Percentiles rank a stretch among this genome's conserved stretches.
phyloP scores from a whole-genome alignment of 2,888 invertebrate genomes.

The Scaeva pyrastri region DNA sequence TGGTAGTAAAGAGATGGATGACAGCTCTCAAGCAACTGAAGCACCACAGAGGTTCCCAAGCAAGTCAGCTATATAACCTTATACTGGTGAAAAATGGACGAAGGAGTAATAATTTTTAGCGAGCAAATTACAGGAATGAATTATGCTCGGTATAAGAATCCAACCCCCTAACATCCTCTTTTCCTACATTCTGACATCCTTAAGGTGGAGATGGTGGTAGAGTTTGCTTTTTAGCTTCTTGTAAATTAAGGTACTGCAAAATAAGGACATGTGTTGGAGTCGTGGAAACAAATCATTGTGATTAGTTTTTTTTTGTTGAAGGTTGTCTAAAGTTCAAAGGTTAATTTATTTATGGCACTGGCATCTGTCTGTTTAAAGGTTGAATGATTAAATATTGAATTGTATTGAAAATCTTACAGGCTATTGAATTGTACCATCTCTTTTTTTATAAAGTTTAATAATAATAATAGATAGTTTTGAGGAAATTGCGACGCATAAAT shows the following conservation, averaged over 20 bases:
- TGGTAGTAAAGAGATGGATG: slow-evolving; percentile 72
- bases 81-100: slow-evolving; percentile 67
- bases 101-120: slow-evolving; percentile 74
- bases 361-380: too few relatives aligned
- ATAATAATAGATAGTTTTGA: too few relatives aligned
- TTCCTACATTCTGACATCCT: too few relatives aligned
- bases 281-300: neutral
- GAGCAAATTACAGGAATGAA: slow-evolving; percentile 73
- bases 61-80: slow-evolving; percentile 43
- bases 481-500: too few relatives aligned
- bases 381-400: too few relatives aligned
- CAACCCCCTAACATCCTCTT: neutral
- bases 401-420: too few relatives aligned
- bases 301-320: too few relatives aligned
- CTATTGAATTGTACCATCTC: too few relatives aligned
- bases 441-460: too few relatives aligned
- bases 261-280: neutral
- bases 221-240: slow-evolving; percentile 30
- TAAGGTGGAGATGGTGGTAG: neutral
- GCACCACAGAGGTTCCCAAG: slow-evolving; percentile 49
- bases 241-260: neutral
- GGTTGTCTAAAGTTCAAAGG: too few relatives aligned
- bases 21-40: slow-evolving; percentile 58
- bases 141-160: slow-evolving; percentile 41
- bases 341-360: too few relatives aligned